Conservation (phyloP, 2,797 vertebrate species). For the Arctocebus calabarensis region DNA sequence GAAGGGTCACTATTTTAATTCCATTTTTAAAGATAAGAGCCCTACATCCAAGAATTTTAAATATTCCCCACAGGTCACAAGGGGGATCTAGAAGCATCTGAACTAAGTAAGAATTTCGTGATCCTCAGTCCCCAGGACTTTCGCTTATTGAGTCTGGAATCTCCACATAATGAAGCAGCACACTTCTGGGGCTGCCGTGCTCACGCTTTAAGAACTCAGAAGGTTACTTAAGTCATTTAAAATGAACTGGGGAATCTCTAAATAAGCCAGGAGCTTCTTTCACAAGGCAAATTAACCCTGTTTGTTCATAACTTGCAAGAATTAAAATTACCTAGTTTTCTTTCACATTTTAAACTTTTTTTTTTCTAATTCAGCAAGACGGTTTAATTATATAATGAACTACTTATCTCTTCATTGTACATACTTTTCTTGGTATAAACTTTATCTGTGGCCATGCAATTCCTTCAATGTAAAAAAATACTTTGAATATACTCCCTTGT, state of each 20-base stretch:
- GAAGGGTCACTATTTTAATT: constrained; percentile 39
- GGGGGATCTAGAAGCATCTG: neutral
- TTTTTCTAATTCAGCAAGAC: neutral
- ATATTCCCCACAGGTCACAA: neutral
- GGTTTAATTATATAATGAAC: neutral
- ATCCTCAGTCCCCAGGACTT: neutral
- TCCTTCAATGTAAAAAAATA: constrained; percentile 43
- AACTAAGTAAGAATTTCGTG: neutral
- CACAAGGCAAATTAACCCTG: neutral
- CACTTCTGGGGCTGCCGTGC: neutral
- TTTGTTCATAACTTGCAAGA: neutral
- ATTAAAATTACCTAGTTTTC: constrained; percentile 22
- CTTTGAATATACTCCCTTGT: neutral
- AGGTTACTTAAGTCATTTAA: neutral
- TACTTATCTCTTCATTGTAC: neutral
- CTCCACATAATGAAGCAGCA: neutral
- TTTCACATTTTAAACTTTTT: neutral
- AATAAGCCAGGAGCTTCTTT: neutral
- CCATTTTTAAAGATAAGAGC: constrained; percentile 44
- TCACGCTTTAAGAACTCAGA: neutral
- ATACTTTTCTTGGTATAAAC: neutral
- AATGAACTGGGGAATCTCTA: neutral
- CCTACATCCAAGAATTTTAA: neutral
- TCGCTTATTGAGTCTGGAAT: neutral
- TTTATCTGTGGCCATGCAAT: neutral